Evolutionary conservation across 1,140 invertebrate genomes (phyloP), one percentile per base, ranked within the genome.

Genomic region (Rhagoletis zephyria): DNA sequence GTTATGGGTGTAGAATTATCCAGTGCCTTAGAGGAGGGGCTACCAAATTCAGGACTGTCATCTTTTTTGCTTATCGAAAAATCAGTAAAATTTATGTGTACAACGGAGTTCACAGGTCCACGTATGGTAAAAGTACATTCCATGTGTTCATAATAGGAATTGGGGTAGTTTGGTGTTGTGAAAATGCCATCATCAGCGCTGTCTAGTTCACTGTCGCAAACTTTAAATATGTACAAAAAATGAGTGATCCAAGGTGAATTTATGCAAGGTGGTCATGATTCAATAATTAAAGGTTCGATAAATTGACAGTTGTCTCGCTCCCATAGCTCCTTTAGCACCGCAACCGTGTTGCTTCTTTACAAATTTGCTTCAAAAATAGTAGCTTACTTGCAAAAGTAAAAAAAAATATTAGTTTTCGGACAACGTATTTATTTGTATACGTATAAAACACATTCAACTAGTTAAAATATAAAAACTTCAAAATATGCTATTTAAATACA

Each of bases 121-220:
- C 91, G 91, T 70, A 99, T 96, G n/a, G 95, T 92, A 93, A 97
- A 99, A 10, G 94, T 94, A 90, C 98, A 99, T 45, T 94, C 93
- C 87, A 94, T 93, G 70, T 95, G 94, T 59, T 93, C 93, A 0
- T 95, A 95, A 93, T 97, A 98, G 70, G 91, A 91, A 9, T 95
- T 94, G 0, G 97, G 97, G 94, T 97, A 98, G 81, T 95, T 95
- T 0, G 97, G 97, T 3, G 97, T 97, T 61, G 93, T 93, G 2
- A 98, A 92, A 0, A 94, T 42, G 7, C 90, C 91, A 9, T 95
- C 97, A 67, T 91, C 93, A 3, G 91, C 88, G 7, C 93, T 93
- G 0, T 90, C 91, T 90, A 95, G 95, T 56, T 93, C 93, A 45
- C 95, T 95, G 59, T 95, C 95, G 93, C 97, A 98, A 70, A 95